phyloP scores from a whole-genome alignment of 1,140 invertebrate genomes.

The Cyrtorhinus lividipennis region DNA sequence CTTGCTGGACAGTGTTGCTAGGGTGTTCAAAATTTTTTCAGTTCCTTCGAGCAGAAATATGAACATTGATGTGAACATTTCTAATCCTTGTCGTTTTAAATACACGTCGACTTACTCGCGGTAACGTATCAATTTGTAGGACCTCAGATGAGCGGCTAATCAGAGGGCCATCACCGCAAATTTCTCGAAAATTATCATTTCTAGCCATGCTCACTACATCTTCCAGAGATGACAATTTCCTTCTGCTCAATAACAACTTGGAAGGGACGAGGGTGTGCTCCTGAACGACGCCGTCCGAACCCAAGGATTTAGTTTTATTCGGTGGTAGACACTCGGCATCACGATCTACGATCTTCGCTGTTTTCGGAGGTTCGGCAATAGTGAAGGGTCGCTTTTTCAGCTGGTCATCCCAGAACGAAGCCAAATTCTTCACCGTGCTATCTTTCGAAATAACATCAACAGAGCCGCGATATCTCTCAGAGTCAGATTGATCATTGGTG shows the following conservation, averaged over 20 bases:
- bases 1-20: too few species aligned
- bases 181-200: not conserved
- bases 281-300: not conserved
- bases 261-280: not conserved
- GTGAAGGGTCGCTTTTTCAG: not conserved
- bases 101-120: too few species aligned
- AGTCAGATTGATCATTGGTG: too few species aligned
- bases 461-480: too few species aligned
- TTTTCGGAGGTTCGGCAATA: not conserved
- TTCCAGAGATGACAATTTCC: not conserved
- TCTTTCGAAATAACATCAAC: too few species aligned
- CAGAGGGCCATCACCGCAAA: not conserved
- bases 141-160: too few species aligned
- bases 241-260: not conserved
- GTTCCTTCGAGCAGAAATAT: too few species aligned
- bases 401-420: not conserved
- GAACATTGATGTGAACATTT: too few species aligned
- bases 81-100: too few species aligned
- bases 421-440: not conserved
- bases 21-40: too few species aligned
- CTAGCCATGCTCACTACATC: not conserved
- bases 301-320: not conserved
- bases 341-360: not conserved
- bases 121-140: too few species aligned
- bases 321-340: too few species aligned